These are phyloP conservation scores for Cartodere bifasciata DNA, from an alignment of 2,888 invertebrate genomes.

Conservation along the genomic window DNA sequence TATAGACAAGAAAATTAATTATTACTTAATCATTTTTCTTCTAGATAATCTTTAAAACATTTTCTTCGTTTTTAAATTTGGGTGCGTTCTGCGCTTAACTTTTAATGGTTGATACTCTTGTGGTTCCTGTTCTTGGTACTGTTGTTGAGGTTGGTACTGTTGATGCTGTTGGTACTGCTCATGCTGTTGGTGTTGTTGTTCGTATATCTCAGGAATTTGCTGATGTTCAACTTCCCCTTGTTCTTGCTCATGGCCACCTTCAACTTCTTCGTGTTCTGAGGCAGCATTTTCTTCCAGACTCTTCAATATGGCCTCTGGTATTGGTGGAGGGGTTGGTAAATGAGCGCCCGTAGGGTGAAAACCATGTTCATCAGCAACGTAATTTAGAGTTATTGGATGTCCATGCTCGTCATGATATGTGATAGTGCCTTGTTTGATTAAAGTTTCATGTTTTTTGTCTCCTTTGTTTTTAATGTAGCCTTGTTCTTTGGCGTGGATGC, in stretches of 20 bases:
- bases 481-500: slow-evolving; percentile 55
- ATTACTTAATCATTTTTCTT: too few species aligned
- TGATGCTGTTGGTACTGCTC: slow-evolving; percentile 13
- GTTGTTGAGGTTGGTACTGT: slow-evolving; percentile 9
- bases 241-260: slow-evolving; percentile 9
- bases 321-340: slow-evolving; percentile 70
- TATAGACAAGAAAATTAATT: too few species aligned
- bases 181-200: slow-evolving; percentile 9
- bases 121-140: slow-evolving; percentile 6
- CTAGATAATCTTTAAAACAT: too few species aligned
- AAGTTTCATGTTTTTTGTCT: slow-evolving; percentile 48
- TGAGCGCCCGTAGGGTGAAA: slow-evolving; percentile 50
- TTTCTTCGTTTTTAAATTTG: background rate
- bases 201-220: slow-evolving; percentile 3
- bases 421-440: slow-evolving; percentile 56
- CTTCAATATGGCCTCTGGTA: slow-evolving; percentile 58
- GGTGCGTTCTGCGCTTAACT: too few species aligned
- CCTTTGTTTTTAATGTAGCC: slow-evolving; percentile 61
- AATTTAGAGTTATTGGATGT: slow-evolving; percentile 46
- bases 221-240: slow-evolving; percentile 8
- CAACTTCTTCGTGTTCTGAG: slow-evolving; percentile 9
- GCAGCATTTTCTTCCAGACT: slow-evolving; percentile 39
- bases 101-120: too few species aligned
- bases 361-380: slow-evolving; percentile 63
- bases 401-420: slow-evolving; percentile 66